Percentiles rank a stretch among this genome's conserved stretches.
phyloP scores from a whole-genome alignment of 2,888 invertebrate species.

The Orchesella flavescens region DNA sequence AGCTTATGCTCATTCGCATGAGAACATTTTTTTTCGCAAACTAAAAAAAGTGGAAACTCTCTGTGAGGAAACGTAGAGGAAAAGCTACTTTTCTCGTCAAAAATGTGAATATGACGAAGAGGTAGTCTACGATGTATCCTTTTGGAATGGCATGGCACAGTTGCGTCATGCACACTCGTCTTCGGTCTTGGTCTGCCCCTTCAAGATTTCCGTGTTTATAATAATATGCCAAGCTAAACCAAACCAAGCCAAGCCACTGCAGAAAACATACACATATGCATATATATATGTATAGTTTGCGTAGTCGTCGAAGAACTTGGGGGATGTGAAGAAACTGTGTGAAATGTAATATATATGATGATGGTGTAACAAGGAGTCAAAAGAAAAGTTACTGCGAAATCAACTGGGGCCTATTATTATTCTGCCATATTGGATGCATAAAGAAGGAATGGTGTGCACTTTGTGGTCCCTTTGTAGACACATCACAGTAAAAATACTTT shows the following conservation, averaged over 20 bases:
- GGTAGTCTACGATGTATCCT: constrained; percentile 12
- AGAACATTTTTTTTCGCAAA: constrained; percentile 1
- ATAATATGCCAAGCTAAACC: constrained; percentile 37
- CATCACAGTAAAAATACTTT: constrained; percentile 1
- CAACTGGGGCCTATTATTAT: constrained; percentile 58
- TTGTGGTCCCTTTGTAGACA: constrained; percentile 33
- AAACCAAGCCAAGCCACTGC: no score
- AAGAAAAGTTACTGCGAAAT: constrained; percentile 40
- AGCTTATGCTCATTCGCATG: not conserved
- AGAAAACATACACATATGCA: no score
- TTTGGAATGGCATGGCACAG: no score
- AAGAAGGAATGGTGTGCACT: constrained; percentile 13
- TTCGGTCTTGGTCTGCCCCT: not conserved
- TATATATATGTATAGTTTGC: no score
- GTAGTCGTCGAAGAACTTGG: no score
- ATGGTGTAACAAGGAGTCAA: constrained; percentile 7
- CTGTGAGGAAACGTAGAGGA: constrained; percentile 37
- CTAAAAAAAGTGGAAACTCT: constrained; percentile 6
- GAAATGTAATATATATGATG: constrained; percentile 2
- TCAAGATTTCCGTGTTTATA: constrained; percentile 32
- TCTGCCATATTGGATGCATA: constrained; percentile 19
- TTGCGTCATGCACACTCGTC: not conserved
- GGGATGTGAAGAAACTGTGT: no score
- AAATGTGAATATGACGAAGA: constrained; percentile 36
- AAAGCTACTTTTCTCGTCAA: constrained; percentile 48